These are phyloP conservation scores for Sapajus apella DNA, from an alignment of 2,113 vertebrate genomes.

Conservation along the genomic window DNA sequence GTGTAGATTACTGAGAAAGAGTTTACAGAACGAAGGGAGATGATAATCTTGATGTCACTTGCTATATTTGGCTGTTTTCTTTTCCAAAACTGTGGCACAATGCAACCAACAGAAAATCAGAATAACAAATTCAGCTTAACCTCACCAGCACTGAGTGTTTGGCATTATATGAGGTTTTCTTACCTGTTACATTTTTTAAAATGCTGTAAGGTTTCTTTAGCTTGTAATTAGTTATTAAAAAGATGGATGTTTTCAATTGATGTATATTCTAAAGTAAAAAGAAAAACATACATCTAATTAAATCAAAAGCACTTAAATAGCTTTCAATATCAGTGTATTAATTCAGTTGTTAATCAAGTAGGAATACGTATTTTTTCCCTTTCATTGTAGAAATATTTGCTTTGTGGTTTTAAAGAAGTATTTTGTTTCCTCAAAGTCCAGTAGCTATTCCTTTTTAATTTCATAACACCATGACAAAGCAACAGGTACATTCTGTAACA, in stretches of 20 bases:
- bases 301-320: neutral
- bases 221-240: neutral
- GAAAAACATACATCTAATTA: neutral
- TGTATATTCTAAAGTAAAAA: neutral
- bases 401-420: neutral
- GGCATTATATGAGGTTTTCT: neutral
- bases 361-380: neutral
- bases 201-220: neutral
- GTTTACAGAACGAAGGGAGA: neutral
- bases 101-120: neutral
- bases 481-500: neutral
- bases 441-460: neutral
- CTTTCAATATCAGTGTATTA: neutral
- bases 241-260: neutral
- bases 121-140: neutral
- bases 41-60: neutral
- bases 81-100: neutral
- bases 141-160: neutral
- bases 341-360: neutral
- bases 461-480: neutral
- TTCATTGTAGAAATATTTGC: neutral
- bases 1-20: neutral
- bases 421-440: neutral
- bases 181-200: neutral
- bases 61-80: neutral